phyloP scores from a whole-genome alignment of 2,888 invertebrate genomes.

The Lithophane socia region DNA sequence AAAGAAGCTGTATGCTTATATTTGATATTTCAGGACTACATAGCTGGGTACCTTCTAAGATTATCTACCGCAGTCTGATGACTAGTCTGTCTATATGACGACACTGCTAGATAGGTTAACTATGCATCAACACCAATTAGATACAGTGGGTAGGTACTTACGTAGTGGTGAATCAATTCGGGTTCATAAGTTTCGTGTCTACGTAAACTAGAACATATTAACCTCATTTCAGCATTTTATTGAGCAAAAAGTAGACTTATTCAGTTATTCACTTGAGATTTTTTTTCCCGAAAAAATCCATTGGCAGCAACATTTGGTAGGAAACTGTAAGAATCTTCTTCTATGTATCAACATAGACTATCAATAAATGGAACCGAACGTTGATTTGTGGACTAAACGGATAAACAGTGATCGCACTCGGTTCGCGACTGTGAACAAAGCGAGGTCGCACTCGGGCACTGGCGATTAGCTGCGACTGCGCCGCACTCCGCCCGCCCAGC shows the following conservation, averaged over 20 bases:
- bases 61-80: constrained; percentile 8
- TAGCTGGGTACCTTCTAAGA: constrained; percentile 4
- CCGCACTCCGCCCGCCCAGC: constrained; percentile 80
- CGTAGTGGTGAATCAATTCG: constrained; percentile 76
- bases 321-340: constrained; percentile 12
- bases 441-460: constrained; percentile 78
- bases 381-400: constrained; percentile 50
- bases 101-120: constrained; percentile 42
- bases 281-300: constrained; percentile 18
- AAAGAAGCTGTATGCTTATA: constrained; percentile 7
- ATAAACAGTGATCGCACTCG: constrained; percentile 62
- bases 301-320: constrained; percentile 2
- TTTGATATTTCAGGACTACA: constrained; percentile 2
- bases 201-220: constrained; percentile 75
- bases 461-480: constrained; percentile 71
- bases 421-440: constrained; percentile 75
- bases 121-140: constrained; percentile 50
- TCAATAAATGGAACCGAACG: constrained; percentile 23
- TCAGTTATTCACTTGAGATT: constrained; percentile 16
- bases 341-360: constrained; percentile 9
- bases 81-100: constrained; percentile 17
- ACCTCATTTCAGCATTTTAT: constrained; percentile 70
- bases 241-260: constrained; percentile 24
- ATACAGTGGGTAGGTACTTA: constrained; percentile 75
- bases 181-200: constrained; percentile 69